Evolutionary conservation across 1,140 invertebrate species (phyloP).

Genomic region (Drosophila paulistorum): DNA sequence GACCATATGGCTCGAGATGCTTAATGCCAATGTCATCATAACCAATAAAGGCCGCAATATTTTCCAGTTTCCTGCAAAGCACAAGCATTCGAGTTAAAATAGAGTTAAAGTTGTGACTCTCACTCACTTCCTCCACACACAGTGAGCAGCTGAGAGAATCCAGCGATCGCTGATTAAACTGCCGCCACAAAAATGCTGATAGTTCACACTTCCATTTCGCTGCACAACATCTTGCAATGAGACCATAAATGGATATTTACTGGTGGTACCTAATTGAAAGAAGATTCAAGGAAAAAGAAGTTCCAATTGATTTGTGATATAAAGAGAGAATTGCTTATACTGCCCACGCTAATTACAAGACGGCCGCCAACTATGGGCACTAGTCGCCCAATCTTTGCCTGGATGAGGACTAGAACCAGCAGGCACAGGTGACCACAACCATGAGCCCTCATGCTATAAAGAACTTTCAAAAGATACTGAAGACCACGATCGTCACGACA

Average conservation of each 20-base stretch:
- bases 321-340: slow-evolving; percentile 16
- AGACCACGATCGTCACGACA: slow-evolving; percentile 46
- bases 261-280: slow-evolving; percentile 30
- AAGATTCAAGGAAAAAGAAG: neutral
- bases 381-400: slow-evolving; percentile 9
- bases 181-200: slow-evolving; percentile 72
- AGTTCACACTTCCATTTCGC: slow-evolving; percentile 25
- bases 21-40: slow-evolving; percentile 63
- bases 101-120: neutral
- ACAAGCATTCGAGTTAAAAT: neutral
- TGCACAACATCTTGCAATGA: slow-evolving; percentile 59
- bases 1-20: slow-evolving; percentile 51
- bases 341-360: slow-evolving; percentile 64
- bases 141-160: slow-evolving; percentile 74
- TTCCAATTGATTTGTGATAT: too few relatives aligned
- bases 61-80: slow-evolving; percentile 46
- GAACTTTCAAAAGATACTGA: slow-evolving; percentile 57
- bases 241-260: slow-evolving; percentile 72
- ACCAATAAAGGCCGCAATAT: slow-evolving; percentile 68
- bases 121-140: slow-evolving; percentile 70
- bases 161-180: slow-evolving; percentile 68
- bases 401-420: slow-evolving; percentile 20
- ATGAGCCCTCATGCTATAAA: slow-evolving; percentile 59
- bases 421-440: slow-evolving; percentile 13
- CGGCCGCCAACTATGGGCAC: slow-evolving; percentile 66